Conservation (phyloP, 2,888 invertebrate species). For the Baronia brevicornis region DNA sequence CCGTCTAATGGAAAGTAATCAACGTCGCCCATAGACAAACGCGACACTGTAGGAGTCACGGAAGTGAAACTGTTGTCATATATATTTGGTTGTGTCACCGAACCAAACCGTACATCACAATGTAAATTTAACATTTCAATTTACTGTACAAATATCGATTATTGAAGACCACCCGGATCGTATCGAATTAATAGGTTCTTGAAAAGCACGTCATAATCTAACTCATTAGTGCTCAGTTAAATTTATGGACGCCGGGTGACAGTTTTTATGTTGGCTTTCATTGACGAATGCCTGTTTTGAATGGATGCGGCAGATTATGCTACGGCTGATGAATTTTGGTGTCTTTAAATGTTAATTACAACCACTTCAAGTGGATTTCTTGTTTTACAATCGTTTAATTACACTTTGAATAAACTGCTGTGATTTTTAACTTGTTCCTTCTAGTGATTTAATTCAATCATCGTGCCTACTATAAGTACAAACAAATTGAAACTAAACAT, state of each 20-base stretch:
- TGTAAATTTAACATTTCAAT: conserved; percentile 4
- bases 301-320: conserved; percentile 28
- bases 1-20: too few relatives aligned
- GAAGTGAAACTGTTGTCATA: conserved; percentile 1
- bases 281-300: conserved; percentile 8
- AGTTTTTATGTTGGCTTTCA: conserved; percentile 31
- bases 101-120: background rate
- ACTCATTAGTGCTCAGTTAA: conserved; percentile 57
- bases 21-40: too few relatives aligned
- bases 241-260: conserved; percentile 48
- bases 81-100: background rate
- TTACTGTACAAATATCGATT: conserved; percentile 12
- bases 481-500: too few relatives aligned
- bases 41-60: too few relatives aligned
- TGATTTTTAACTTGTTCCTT: too few relatives aligned
- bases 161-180: conserved; percentile 40
- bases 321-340: too few relatives aligned
- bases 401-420: too few relatives aligned
- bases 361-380: too few relatives aligned
- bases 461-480: too few relatives aligned
- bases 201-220: conserved; percentile 51
- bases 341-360: too few relatives aligned
- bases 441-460: too few relatives aligned
- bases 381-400: too few relatives aligned
- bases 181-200: conserved; percentile 44